Percentiles rank a stretch among this genome's conserved stretches.
These are phyloP conservation scores for Daboia siamensis DNA, from an alignment of 2,113 vertebrate genomes.

Conservation along the genomic window DNA sequence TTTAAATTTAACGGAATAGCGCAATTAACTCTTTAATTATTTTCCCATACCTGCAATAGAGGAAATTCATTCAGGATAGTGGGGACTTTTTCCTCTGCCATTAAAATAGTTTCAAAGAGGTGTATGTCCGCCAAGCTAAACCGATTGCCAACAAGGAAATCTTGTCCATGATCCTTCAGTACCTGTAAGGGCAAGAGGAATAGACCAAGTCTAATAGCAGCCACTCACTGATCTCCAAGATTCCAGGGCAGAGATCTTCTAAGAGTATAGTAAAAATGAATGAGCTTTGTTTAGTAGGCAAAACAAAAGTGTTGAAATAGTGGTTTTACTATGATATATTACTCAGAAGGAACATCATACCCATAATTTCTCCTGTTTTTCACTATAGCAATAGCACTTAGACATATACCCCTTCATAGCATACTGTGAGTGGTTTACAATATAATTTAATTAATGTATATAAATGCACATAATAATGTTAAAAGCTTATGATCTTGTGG, in stretches of 20 bases:
- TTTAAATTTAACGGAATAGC: neutral
- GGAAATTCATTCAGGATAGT: constrained; percentile 75
- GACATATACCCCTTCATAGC: neutral
- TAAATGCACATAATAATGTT: too few relatives aligned
- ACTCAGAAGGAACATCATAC: neutral
- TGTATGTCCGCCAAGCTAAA: constrained; percentile 82
- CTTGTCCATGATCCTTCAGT: constrained; percentile 60
- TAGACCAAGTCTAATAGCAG: neutral
- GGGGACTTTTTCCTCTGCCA: constrained; percentile 81
- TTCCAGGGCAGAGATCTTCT: neutral
- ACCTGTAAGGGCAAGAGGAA: constrained; percentile 57
- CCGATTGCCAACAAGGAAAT: constrained; percentile 78
- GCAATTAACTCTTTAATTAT: neutral
- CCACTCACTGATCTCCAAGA: neutral
- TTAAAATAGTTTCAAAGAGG: constrained; percentile 81
- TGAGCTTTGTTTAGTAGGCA: neutral
- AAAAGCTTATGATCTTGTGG: too few relatives aligned
- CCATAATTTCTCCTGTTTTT: neutral
- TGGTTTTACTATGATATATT: neutral
- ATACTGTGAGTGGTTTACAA: too few relatives aligned
- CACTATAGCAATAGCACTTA: neutral
- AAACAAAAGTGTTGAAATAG: neutral
- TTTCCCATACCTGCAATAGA: constrained; percentile 76
- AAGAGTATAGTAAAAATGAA: neutral
- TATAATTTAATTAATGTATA: too few relatives aligned